Evolutionary conservation across 2,797 vertebrate species (phyloP), one percentile per base, ranked within the genome.

Genomic region (Liparis tanakae): DNA sequence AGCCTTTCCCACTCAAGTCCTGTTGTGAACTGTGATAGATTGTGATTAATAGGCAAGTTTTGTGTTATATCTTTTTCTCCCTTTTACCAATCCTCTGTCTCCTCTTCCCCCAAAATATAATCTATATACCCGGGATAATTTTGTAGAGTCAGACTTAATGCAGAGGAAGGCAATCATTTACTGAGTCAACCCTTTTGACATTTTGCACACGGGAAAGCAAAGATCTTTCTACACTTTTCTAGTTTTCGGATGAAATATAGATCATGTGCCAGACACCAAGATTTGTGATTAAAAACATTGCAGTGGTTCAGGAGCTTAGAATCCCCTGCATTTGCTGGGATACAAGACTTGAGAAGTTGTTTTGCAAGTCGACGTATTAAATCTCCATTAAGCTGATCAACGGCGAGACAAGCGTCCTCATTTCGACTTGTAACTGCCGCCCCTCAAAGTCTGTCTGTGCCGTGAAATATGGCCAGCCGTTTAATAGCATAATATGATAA

Each of bases 351-450:
- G 80, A 84, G 80, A 89, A 89, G 85, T 91, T 90, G 83, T 89
- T 93, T 91, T 89, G 85, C 80, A 87, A 87, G 85, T 87, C 80
- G 80, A 83, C 59, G 39, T 79, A 87, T 87, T 84, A 91, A 92
- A 87, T 91, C 89, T 72, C 76, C 80, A 87, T 90, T 92, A 93
- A 93, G 88, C 89, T 88, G 90, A 89, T 92, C 83, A 90, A 55
- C 76, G 48, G 37, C 30, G 59, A 80, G 83, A 73, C 74, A 37
- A 57, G 83, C 61, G 85, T 84, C 90, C 89, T 87, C 82, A 58
- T 92, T 92, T 88, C 74, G 72, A 85, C 72, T 51, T 56, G 55
- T 36, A 78, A 72, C 74, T 54, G 70, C 66, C 54, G 55, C 68
- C 65, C 80, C 73, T 72, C 50, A 79, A 84, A 83, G 41, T 72